A percentile compares a stretch with the other conserved stretches of the same genome.
phyloP scores from a whole-genome alignment of 2,797 vertebrate species.

The Danio choprae region DNA sequence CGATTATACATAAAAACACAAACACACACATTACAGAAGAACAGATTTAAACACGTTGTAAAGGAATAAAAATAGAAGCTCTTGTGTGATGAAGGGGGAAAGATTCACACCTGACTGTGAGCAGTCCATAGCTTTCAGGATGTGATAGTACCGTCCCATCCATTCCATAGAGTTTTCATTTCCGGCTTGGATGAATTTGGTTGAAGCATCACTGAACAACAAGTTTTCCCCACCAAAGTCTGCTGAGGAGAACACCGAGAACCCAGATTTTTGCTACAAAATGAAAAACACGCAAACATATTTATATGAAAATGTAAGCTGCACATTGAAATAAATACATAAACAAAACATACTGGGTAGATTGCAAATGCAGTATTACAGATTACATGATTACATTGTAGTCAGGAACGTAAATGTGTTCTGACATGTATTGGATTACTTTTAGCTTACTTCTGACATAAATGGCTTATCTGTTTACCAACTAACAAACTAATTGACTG shows the following conservation, averaged over 20 bases:
- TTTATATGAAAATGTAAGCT: background rate
- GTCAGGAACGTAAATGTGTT: too few species aligned
- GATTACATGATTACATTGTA: too few species aligned
- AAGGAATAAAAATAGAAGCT: background rate
- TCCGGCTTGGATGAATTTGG: slow-evolving; percentile 69
- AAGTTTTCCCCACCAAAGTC: slow-evolving; percentile 76
- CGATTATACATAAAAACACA: slow-evolving; percentile 24
- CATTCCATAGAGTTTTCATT: slow-evolving; percentile 82
- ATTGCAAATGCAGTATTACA: too few species aligned
- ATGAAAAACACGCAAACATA: background rate
- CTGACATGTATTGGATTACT: too few species aligned
- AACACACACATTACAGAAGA: background rate
- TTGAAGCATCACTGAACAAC: slow-evolving; percentile 86
- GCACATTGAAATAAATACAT: background rate
- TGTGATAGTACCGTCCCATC: slow-evolving; percentile 85
- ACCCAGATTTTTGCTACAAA: slow-evolving; percentile 76
- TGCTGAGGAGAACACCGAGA: slow-evolving; percentile 86
- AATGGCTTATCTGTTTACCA: too few species aligned
- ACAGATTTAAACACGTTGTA: background rate
- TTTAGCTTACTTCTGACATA: too few species aligned
- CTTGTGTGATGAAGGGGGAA: background rate
- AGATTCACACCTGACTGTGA: slow-evolving; percentile 56
- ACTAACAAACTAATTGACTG: too few species aligned
- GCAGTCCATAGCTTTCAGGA: slow-evolving; percentile 86
- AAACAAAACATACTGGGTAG: too few species aligned